Evolutionary conservation across 1,140 invertebrate genomes (phyloP).

Genomic region (Tigriopus japonicus): DNA sequence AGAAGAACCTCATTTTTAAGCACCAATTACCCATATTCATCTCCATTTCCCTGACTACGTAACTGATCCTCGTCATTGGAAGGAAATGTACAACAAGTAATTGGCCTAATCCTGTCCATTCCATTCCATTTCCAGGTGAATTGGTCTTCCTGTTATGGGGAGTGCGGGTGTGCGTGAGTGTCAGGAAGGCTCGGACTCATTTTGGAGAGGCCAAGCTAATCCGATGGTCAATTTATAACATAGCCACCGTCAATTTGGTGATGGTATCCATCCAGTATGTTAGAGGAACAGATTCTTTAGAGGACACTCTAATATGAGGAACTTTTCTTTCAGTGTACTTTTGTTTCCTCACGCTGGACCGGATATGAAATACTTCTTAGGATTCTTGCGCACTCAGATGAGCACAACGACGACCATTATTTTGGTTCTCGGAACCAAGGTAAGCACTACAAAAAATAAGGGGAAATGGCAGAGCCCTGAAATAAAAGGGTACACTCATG

Average conservation of each 20-base stretch:
- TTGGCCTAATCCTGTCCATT: not conserved
- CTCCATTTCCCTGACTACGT: too few relatives aligned
- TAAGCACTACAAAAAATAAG: too few relatives aligned
- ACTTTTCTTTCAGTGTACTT: constrained; percentile 41
- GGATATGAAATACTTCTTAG: constrained; percentile 67
- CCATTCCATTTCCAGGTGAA: constrained; percentile 42
- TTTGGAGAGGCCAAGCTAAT: constrained; percentile 81
- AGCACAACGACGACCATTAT: constrained; percentile 64
- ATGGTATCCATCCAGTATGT: constrained; percentile 83
- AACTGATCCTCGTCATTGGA: too few relatives aligned
- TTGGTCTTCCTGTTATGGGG: constrained; percentile 74
- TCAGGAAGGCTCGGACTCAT: constrained; percentile 69
- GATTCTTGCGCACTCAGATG: constrained; percentile 63
- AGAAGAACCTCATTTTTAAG: too few relatives aligned
- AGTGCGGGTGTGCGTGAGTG: constrained; percentile 66
- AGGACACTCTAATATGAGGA: not conserved
- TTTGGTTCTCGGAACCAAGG: constrained; percentile 69
- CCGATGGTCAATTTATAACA: constrained; percentile 82
- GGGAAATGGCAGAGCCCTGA: too few relatives aligned
- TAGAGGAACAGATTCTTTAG: not conserved
- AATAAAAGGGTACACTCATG: too few relatives aligned
- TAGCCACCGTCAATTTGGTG: constrained; percentile 67
- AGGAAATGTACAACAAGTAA: not conserved
- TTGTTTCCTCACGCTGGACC: constrained; percentile 65
- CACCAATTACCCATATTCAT: too few relatives aligned